phyloP scores from a whole-genome alignment of 1,140 invertebrate genomes.

The Myzus persicae region DNA sequence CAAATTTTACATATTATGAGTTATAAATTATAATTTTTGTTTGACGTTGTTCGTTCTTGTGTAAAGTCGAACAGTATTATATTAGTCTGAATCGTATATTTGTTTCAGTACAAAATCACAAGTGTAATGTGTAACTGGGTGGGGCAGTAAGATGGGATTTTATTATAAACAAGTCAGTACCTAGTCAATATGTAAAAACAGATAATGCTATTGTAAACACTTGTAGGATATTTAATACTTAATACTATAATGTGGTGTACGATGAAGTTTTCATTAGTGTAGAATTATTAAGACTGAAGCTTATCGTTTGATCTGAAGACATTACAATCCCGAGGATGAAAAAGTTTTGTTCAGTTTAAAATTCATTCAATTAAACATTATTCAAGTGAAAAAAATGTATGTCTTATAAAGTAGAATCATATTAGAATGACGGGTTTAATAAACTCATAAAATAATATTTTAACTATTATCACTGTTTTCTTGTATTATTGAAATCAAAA shows the following conservation, averaged over 20 bases:
- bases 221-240: neutral
- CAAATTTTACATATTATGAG: neutral
- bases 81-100: neutral
- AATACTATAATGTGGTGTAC: neutral
- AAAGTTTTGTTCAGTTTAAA: neutral
- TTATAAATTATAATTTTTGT: neutral
- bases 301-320: neutral
- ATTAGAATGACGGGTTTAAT: neutral
- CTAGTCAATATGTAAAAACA: neutral
- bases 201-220: neutral
- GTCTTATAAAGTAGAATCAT: neutral
- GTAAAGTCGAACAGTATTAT: slow-evolving; percentile 1
- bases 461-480: no score
- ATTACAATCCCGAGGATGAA: no score
- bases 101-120: neutral
- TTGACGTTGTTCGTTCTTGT: neutral
- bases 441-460: no score
- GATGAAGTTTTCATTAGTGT: neutral
- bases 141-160: neutral
- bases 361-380: neutral
- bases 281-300: neutral
- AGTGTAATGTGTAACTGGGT: neutral
- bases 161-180: no score
- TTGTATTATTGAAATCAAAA: no score
- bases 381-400: neutral